Evolutionary conservation across 2,797 vertebrate genomes (phyloP), one percentile per base, ranked within the genome.

Genomic region (Sebastes hubbsi): DNA sequence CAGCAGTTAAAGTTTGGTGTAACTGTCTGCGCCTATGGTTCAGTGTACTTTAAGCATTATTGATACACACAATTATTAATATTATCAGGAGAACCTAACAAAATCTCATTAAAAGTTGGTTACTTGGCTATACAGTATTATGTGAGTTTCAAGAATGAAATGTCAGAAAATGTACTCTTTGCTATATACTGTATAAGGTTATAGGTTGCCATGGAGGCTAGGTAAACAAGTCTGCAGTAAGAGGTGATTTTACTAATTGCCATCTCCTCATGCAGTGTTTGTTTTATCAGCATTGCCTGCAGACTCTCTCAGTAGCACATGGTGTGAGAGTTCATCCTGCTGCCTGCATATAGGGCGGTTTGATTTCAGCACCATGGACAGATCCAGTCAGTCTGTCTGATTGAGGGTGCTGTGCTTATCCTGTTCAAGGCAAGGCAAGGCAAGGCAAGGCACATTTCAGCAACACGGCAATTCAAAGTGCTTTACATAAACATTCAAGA

Each of bases 351-450:
- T 1, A 30, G 25, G 5, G 6, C 80, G 29, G 77, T 76, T 22
- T 63, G 79, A 29, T 55, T 92, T 92, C 92, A 93, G 93, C 72
- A 93, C 92, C 92, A 89, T 78, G 90, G 93, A 94, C 87, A 93
- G 91, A 84, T 88, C 36, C 83, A 16, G 2, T 46, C 42, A 46
- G 42, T 46, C 42, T 16, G 42, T 46, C 56, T 25, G 58, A 6
- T 16, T 14, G 60, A 3, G 11, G 46, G 11, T 34, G 18, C 20
- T 63, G 42, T 29, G 29, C n/a, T 5, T 16, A 24, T 56, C 22
- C 13, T 4, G 16, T 42, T 58, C 29, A 27, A 27, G 38, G 16
- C 24, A 6, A 42, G 13, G 36, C 34, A 4, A 12, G 10, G 34
- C 34, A 4, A 36, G 34, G 10, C 32, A 34, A 34, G 32, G 9